These are phyloP conservation scores for Moxostoma hubbsi DNA, from an alignment of 2,797 vertebrate genomes.

Conservation along the genomic window DNA sequence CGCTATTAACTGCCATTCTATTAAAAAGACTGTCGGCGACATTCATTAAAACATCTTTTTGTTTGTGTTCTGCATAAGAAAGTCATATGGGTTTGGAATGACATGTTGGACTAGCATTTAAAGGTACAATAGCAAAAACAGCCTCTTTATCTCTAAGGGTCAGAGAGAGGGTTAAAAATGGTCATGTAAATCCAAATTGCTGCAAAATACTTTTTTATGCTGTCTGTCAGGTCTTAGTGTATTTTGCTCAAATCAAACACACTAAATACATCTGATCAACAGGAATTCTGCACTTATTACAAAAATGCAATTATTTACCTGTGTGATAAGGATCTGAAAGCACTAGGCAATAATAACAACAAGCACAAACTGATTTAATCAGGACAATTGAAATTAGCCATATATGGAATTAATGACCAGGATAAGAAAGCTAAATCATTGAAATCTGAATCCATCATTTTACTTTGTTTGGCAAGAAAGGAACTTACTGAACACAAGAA, in stretches of 20 bases:
- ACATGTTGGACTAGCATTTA: too few species aligned
- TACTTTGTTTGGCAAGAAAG: slow-evolving; percentile 52
- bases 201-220: too few species aligned
- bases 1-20: too few species aligned
- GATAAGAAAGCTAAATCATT: slow-evolving; percentile 39
- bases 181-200: too few species aligned
- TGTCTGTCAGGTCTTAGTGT: neutral
- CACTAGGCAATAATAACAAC: slow-evolving; percentile 32
- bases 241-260: neutral
- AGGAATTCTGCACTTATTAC: slow-evolving; percentile 22
- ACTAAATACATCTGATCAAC: neutral
- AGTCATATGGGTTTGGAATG: too few species aligned
- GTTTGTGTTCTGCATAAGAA: too few species aligned
- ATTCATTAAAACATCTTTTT: too few species aligned
- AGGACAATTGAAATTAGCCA: slow-evolving; percentile 47
- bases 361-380: slow-evolving; percentile 37
- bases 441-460: slow-evolving; percentile 54
- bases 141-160: neutral
- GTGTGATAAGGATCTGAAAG: slow-evolving; percentile 15
- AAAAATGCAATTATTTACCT: slow-evolving; percentile 40
- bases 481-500: slow-evolving; percentile 49
- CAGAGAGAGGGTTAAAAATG: neutral
- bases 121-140: neutral
- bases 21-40: too few species aligned
- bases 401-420: slow-evolving; percentile 43